Evolutionary conservation across 2,113 vertebrate genomes (phyloP).

Genomic region (Mirounga angustirostris): DNA sequence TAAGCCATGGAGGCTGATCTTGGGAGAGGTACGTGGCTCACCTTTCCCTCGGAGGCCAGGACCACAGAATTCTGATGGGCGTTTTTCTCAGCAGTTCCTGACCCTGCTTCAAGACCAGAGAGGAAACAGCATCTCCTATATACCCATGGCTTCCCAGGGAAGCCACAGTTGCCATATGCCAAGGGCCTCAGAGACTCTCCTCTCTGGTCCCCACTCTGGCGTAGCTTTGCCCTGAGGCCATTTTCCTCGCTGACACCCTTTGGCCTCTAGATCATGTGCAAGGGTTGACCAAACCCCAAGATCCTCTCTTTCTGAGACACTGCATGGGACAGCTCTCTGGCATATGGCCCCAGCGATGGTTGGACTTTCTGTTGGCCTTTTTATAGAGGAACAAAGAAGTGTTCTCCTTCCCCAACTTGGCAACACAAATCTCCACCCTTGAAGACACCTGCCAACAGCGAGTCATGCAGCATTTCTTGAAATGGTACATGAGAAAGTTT

Average conservation of each 20-base stretch:
- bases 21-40: fast-evolving
- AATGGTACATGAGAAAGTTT: not conserved
- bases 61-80: not conserved
- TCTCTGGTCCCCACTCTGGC: not conserved
- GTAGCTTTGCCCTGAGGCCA: not conserved
- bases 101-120: not conserved
- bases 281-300: not conserved
- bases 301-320: not conserved
- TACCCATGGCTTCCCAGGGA: not conserved
- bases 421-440: not conserved
- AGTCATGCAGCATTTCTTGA: not conserved
- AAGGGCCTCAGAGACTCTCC: not conserved
- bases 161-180: fast-evolving
- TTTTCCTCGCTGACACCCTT: not conserved
- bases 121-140: not conserved
- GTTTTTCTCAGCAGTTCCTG: not conserved
- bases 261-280: not conserved
- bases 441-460: not conserved
- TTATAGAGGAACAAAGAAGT: conserved; percentile 11
- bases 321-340: not conserved
- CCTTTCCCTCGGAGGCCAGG: not conserved
- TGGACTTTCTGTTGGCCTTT: not conserved
- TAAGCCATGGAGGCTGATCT: not conserved
- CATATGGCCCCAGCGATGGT: fast-evolving
- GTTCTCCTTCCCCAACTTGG: not conserved